phyloP scores from a whole-genome alignment of 2,113 vertebrate genomes.

The Phalacrocorax aristotelis region DNA sequence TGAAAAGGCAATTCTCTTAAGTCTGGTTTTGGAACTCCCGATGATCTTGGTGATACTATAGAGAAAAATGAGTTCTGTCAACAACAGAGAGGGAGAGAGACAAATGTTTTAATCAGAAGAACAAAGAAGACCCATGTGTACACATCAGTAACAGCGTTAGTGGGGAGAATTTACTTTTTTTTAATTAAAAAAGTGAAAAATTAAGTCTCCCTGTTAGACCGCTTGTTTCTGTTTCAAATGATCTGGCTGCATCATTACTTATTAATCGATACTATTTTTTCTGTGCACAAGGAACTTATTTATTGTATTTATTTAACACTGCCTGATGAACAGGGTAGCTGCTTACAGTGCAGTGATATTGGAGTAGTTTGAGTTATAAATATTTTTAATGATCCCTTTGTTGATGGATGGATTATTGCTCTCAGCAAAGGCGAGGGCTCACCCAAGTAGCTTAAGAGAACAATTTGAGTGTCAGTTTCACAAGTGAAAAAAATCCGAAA shows the following conservation, averaged over 20 bases:
- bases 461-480: slow-evolving; percentile 84
- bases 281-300: slow-evolving; percentile 9
- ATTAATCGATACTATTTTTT: neutral
- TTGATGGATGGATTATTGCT: slow-evolving; percentile 40
- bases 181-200: slow-evolving; percentile 62
- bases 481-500: slow-evolving; percentile 82
- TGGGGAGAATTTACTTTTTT: slow-evolving; percentile 24
- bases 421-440: neutral
- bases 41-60: neutral
- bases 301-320: slow-evolving; percentile 8
- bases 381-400: slow-evolving; percentile 4
- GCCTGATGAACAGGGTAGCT: slow-evolving; percentile 3
- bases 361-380: neutral
- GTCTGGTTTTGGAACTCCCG: neutral
- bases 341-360: neutral
- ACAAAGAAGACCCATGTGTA: neutral
- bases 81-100: neutral
- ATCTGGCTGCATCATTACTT: slow-evolving; percentile 41
- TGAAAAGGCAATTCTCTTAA: neutral
- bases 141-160: neutral
- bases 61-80: slow-evolving; percentile 5
- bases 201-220: neutral
- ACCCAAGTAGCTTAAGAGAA: slow-evolving; percentile 48
- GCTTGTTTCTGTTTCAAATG: slow-evolving; percentile 11
- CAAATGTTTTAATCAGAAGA: slow-evolving; percentile 50